Base-by-base conservation (phyloP, 2,113 vertebrate genomes). In the Dicaeum eximium region DNA sequence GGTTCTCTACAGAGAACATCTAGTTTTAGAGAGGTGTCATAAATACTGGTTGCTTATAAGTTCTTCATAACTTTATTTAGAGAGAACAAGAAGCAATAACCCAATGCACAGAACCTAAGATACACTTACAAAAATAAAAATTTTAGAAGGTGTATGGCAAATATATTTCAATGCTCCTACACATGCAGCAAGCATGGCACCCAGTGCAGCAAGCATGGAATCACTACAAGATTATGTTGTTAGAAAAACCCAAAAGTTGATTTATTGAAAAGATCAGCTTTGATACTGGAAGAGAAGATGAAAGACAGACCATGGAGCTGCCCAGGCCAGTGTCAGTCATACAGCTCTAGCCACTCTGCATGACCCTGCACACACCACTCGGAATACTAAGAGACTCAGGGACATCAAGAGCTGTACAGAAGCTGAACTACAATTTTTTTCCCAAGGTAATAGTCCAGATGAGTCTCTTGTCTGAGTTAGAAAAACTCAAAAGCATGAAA, bases 101-200 rank as follows among this genome's bases (percentile, higher is more conserved):
- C 30, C 85, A 58, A 69, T 24, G 44, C 56, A 62, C 25, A 82
- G 57, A 83, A 79, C 17, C 38, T n/a, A 72, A 67, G 33, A 80
- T 27, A 91, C 3, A 5, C 30, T 50, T 88, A 69, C 4, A 64
- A 44, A 25, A 66, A 70, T n/a, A 60, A 61, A 91, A 70, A 38
- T 47, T 20, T 69, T 19, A 40, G 65, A 54, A 54, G 3, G 5
- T 13, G 2, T 33, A n/a, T 21, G 16, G 33, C 13, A 93, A 75
- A 74, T 62, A 62, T 16, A 80, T 17, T 81, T 57, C 17, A 64
- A 10, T 47, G 47, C 30, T 85, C 64, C 66, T 56, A 42, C 62
- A 70, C 24, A 11, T 1, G 0, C n/a, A n/a, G n/a, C n/a, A n/a
- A n/a, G n/a, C n/a, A 47, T 0, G 0, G 35, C 50, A 57, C 72